Evolutionary conservation across 2,797 vertebrate species (phyloP).

Genomic region (Platyrinchus mystaceus): DNA sequence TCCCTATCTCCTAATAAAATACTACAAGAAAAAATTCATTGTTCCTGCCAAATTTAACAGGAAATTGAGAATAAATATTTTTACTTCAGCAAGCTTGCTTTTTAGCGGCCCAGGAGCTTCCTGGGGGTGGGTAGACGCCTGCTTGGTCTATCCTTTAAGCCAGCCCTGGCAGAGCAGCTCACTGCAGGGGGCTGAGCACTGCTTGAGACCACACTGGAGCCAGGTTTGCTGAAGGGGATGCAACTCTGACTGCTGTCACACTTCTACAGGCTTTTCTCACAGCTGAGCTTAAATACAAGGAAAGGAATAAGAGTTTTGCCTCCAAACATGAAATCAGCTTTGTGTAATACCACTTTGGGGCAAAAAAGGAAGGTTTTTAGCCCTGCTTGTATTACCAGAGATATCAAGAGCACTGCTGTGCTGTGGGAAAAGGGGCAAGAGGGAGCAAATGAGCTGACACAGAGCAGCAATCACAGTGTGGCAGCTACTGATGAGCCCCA

Average conservation of each 20-base stretch:
- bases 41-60: conserved; percentile 59
- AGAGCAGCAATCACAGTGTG: not conserved
- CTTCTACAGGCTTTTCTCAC: not conserved
- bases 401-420: not conserved
- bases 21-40: conserved; percentile 2
- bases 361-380: not conserved
- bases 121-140: conserved; percentile 44
- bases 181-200: not conserved
- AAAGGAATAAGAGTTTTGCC: not conserved
- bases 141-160: conserved; percentile 43
- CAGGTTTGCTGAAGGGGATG: not conserved
- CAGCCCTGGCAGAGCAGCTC: conserved; percentile 38
- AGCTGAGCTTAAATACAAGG: not conserved
- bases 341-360: not conserved
- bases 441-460: not conserved
- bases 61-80: conserved; percentile 67
- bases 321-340: not conserved
- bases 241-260: not conserved
- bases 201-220: conserved; percentile 23
- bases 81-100: conserved; percentile 25
- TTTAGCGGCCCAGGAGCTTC: conserved; percentile 34
- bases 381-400: not conserved
- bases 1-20: conserved; percentile 63
- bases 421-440: not conserved
- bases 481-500: not conserved